Conservation (phyloP, 2,888 invertebrate genomes). For the Anorthoa munda region DNA sequence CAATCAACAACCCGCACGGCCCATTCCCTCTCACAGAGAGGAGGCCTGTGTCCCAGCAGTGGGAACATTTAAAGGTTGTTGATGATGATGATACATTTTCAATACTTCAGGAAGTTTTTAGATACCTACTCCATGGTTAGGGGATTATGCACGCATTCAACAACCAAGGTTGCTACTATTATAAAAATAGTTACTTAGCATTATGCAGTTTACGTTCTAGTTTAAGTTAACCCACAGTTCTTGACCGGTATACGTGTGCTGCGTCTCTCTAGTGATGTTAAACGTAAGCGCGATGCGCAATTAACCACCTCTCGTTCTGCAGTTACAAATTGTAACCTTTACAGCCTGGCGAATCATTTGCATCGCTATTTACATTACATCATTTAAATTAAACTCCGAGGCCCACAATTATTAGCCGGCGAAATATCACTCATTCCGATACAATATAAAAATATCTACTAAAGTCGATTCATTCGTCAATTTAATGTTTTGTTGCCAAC, state of each 20-base stretch:
- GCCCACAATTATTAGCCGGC: conserved; percentile 19
- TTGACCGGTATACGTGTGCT: conserved; percentile 19
- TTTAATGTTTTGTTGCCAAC: conserved; percentile 12
- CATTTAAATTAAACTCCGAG: conserved; percentile 46
- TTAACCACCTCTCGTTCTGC: conserved; percentile 48
- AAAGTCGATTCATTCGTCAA: background rate
- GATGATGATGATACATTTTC: no score
- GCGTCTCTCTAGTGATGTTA: conserved; percentile 28
- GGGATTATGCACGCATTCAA: background rate
- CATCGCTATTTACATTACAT: conserved; percentile 58
- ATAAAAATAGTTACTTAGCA: conserved; percentile 18
- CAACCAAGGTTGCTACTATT: background rate
- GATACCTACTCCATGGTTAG: background rate
- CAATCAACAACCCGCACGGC: no score
- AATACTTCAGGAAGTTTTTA: background rate
- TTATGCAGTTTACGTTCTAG: conserved; percentile 26
- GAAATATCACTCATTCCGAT: conserved; percentile 41
- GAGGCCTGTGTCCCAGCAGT: no score
- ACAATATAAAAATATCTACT: conserved; percentile 12
- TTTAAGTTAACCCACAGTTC: conserved; percentile 23
- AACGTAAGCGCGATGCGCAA: conserved; percentile 42
- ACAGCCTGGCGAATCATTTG: conserved; percentile 40
- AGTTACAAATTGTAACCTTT: conserved; percentile 62
- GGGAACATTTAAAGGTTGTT: no score
- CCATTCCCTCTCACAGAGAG: no score